phyloP scores from a whole-genome alignment of 2,888 invertebrate species.

The Thereva nobilitata region DNA sequence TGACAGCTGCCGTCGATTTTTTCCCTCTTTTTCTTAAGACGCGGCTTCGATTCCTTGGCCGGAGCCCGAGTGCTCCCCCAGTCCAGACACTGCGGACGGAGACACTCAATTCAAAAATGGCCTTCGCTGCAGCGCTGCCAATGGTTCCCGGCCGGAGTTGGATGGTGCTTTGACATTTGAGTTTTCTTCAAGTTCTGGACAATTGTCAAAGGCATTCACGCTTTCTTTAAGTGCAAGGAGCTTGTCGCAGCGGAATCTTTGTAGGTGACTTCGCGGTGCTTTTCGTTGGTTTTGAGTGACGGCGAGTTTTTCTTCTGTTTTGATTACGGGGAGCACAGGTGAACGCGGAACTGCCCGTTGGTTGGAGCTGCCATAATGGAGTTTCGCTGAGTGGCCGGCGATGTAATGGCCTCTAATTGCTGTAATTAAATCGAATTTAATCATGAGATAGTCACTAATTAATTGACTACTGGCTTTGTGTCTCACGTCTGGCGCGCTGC shows the following conservation, averaged over 20 bases:
- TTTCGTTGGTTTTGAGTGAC: too few species aligned
- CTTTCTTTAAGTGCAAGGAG: too few species aligned
- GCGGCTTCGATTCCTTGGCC: conserved; percentile 9
- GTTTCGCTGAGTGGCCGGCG: conserved; percentile 1
- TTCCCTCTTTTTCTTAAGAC: conserved; percentile 6
- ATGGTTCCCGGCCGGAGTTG: conserved; percentile 15
- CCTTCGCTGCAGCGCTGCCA: conserved; percentile 10
- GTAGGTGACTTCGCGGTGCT: too few species aligned
- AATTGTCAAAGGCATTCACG: too few species aligned
- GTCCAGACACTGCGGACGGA: too few species aligned
- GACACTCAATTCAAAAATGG: conserved; percentile 16
- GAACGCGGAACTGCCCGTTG: too few species aligned
- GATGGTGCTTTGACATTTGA: conserved; percentile 4
- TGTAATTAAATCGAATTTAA: conserved; percentile 41
- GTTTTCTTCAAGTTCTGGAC: too few species aligned
- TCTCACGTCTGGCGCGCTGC: conserved; percentile 1
- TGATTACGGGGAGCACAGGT: too few species aligned
- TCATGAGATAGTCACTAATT: conserved; percentile 38
- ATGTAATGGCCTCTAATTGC: conserved; percentile 41
- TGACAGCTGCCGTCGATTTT: conserved; percentile 30
- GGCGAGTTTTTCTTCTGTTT: conserved; percentile 1
- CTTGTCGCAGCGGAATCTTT: too few species aligned
- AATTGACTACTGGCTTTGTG: conserved; percentile 35
- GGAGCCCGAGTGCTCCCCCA: neutral
- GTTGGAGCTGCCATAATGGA: neutral